Percentiles rank a stretch among this genome's conserved stretches.
phyloP scores from a whole-genome alignment of 2,113 vertebrate species.

The Gnathonemus longibarbis region DNA sequence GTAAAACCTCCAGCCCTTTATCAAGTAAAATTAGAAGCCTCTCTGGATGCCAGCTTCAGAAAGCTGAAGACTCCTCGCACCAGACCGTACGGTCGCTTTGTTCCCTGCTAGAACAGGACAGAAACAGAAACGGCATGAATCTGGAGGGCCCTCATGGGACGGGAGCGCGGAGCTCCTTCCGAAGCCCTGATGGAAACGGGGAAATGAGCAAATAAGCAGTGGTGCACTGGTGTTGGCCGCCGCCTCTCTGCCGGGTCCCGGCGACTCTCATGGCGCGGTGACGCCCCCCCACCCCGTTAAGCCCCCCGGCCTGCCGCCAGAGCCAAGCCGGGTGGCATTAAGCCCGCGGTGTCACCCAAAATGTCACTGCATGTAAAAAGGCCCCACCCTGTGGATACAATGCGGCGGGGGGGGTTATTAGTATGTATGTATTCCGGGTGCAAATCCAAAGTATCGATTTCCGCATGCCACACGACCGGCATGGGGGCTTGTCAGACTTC shows the following conservation, averaged over 20 bases:
- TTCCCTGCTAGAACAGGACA: neutral
- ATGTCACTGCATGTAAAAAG: conserved; percentile 23
- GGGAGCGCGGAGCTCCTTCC: neutral
- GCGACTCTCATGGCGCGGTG: neutral
- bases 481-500: conserved; percentile 11
- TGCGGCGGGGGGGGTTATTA: neutral
- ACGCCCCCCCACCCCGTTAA: neutral
- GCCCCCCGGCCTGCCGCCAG: too few relatives aligned
- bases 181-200: neutral
- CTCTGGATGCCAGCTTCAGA: neutral
- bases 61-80: neutral
- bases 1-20: neutral
- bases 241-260: neutral
- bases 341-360: conserved; percentile 6
- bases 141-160: neutral
- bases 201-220: neutral
- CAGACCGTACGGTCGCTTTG: neutral
- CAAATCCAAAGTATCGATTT: conserved; percentile 19
- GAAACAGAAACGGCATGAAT: neutral
- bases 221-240: neutral
- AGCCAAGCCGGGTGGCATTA: conserved; percentile 5
- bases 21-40: neutral
- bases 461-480: neutral
- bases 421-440: conserved; percentile 20
- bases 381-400: neutral